Evolutionary conservation across 2,797 vertebrate genomes (phyloP), one percentile per base, ranked within the genome.

Genomic region (Siniperca obscura): DNA sequence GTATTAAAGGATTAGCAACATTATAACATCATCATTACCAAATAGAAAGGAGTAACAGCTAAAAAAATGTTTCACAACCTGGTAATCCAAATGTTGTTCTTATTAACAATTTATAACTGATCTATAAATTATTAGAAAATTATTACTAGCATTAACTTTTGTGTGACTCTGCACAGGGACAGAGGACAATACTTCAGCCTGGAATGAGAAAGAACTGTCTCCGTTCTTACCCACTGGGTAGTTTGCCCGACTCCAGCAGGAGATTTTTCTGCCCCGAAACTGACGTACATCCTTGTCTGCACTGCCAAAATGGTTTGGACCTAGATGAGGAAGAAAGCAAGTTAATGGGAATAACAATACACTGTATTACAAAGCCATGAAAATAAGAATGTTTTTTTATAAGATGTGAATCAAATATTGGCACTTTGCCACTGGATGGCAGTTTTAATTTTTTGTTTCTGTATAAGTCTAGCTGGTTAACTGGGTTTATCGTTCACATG

Each of bases 151-250:
- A 36, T 36, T 36, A 5, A 34, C 12, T 40, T 80, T 27, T 90
- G 27, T 92, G 14, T 87, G 9, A 70, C 73, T 82, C 14, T 80
- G 64, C 67, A 56, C 91, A 95, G 92, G 62, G 22, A 59, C 69
- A 80, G 52, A 40, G 25, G 73, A 48, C 8, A n/a, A 7, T 62
- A 44, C 46, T 59, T 53, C 80, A 27, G 1, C 9, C 52, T 74
- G 36, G 74, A 86, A 85, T 17, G 21, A 74, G 70, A 90, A 55
- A 60, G 90, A 94, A 59, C 3, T 53, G 7, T 57, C 4, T 72
- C 82, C 67, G 67, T 92, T 92, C 85, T 90, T 90, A 65, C 1
- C n/a, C 6, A 3, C 22, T 9, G 34, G n/a, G 19, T 84, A 80
- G 74, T 46, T 46, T 12, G 11, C 6, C 36, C 0, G 11, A 61